Percentiles rank a stretch among this genome's conserved stretches.
Evolutionary conservation across 1,140 invertebrate species (phyloP).

Genomic region (Linepithema humile): DNA sequence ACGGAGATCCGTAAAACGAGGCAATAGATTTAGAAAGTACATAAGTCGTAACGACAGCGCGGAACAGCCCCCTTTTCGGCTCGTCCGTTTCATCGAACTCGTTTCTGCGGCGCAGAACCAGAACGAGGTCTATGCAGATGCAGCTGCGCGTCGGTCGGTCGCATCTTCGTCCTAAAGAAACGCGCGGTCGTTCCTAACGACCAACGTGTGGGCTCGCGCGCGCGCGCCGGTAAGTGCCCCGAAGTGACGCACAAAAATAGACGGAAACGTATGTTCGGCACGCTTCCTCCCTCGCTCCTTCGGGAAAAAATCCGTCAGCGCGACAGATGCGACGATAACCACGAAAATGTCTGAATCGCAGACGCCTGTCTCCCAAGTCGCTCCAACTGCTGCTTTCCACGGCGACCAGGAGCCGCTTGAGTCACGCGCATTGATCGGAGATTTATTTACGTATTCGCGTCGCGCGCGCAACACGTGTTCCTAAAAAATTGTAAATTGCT

Average conservation of each 20-base stretch:
- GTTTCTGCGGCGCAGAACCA: conserved; percentile 41
- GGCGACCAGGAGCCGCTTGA: background rate
- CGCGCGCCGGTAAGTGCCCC: background rate
- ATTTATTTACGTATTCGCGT: background rate
- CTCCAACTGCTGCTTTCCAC: background rate
- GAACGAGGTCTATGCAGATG: conserved; percentile 32
- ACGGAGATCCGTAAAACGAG: conserved; percentile 51
- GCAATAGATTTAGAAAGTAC: conserved; percentile 56
- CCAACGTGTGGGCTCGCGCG: conserved; percentile 10
- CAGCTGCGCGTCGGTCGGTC: conserved; percentile 42
- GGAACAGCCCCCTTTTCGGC: conserved; percentile 34
- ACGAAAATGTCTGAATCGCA: conserved; percentile 43
- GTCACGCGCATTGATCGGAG: background rate
- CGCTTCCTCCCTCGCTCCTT: conserved; percentile 69
- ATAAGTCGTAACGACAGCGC: conserved; percentile 46
- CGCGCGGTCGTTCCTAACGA: conserved; percentile 37
- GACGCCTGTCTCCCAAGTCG: conserved; percentile 50
- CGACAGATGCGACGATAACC: conserved; percentile 77
- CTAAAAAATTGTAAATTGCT: background rate
- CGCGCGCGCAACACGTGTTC: background rate
- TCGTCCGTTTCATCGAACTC: conserved; percentile 34
- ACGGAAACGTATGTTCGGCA: conserved; percentile 66
- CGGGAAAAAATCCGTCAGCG: conserved; percentile 69
- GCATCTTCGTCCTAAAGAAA: conserved; percentile 17
- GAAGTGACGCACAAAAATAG: conserved; percentile 67